Conservation (phyloP, 2,888 invertebrate species). For the Seira ritae region DNA sequence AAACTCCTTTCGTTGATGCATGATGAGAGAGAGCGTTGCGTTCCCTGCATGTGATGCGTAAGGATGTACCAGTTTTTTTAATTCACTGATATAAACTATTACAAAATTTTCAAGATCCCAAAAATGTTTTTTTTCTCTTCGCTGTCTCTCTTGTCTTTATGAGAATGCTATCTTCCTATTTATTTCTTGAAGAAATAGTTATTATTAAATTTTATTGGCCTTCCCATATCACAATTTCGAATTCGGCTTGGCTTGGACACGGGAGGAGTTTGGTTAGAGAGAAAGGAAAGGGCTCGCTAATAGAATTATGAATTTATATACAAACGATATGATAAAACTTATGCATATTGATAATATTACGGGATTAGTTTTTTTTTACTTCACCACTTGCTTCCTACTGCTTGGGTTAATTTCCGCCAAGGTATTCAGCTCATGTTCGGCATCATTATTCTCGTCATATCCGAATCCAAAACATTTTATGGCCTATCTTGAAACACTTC, state of each 20-base stretch:
- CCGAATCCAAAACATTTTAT: neutral
- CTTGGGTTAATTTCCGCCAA: conserved; percentile 49
- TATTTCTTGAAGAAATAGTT: conserved; percentile 44
- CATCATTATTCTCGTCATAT: conserved; percentile 4
- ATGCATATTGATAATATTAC: conserved; percentile 40
- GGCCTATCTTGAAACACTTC: conserved; percentile 33
- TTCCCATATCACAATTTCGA: conserved; percentile 25
- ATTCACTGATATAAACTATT: neutral
- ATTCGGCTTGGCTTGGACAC: conserved; percentile 41
- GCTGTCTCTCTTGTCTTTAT: conserved; percentile 34
- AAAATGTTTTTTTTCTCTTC: conserved; percentile 27
- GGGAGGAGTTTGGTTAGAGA: neutral
- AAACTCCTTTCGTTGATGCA: neutral
- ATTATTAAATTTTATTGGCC: conserved; percentile 44
- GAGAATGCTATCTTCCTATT: neutral
- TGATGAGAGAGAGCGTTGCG: conserved; percentile 10
- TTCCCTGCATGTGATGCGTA: neutral
- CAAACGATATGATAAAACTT: neutral
- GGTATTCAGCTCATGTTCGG: conserved; percentile 22
- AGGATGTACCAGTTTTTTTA: conserved; percentile 2
- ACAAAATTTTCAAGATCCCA: conserved; percentile 35
- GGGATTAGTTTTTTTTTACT: conserved; percentile 32
- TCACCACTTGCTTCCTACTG: conserved; percentile 32
- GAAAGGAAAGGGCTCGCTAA: conserved; percentile 1
- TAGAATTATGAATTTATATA: too few relatives aligned